A percentile compares a stretch with the other conserved stretches of the same genome.
phyloP scores from a whole-genome alignment of 2,113 vertebrate genomes.

The Electrona antarctica region DNA sequence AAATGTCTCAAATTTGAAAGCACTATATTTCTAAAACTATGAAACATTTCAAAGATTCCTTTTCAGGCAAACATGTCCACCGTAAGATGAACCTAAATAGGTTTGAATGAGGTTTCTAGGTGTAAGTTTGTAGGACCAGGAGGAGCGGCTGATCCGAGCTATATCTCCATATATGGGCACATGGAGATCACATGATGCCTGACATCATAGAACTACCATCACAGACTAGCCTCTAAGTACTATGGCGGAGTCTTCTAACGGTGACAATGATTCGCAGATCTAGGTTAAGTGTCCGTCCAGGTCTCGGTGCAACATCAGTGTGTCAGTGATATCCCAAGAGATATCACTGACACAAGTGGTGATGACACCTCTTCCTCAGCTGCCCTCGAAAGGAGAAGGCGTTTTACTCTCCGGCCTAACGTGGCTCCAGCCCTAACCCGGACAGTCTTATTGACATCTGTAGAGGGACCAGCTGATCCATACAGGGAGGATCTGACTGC shows the following conservation, averaged over 20 bases:
- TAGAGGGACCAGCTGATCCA: constrained; percentile 33
- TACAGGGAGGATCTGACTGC: constrained; percentile 37
- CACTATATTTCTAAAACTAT: too few species aligned
- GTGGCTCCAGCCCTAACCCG: constrained; percentile 71
- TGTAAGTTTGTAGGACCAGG: too few species aligned
- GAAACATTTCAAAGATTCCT: too few species aligned
- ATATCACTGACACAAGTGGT: constrained; percentile 61
- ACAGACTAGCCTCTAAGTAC: too few species aligned
- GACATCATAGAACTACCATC: too few species aligned
- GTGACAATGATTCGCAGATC: constrained; percentile 88
- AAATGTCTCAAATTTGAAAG: too few species aligned
- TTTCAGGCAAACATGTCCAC: too few species aligned
- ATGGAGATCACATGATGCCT: too few species aligned
- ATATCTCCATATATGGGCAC: too few species aligned
- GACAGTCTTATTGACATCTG: constrained; percentile 36
- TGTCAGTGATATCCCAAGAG: constrained; percentile 43
- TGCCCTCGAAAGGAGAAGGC: constrained; percentile 86
- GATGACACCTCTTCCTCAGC: constrained; percentile 64
- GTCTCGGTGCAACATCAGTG: constrained; percentile 71
- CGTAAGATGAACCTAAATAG: too few species aligned
- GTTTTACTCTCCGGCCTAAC: constrained; percentile 84
- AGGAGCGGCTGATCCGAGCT: too few species aligned
- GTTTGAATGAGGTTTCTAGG: too few species aligned
- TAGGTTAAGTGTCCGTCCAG: constrained; percentile 89
- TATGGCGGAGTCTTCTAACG: constrained; percentile 1